phyloP scores from a whole-genome alignment of 2,797 vertebrate genomes.

The Siniperca undulata region DNA sequence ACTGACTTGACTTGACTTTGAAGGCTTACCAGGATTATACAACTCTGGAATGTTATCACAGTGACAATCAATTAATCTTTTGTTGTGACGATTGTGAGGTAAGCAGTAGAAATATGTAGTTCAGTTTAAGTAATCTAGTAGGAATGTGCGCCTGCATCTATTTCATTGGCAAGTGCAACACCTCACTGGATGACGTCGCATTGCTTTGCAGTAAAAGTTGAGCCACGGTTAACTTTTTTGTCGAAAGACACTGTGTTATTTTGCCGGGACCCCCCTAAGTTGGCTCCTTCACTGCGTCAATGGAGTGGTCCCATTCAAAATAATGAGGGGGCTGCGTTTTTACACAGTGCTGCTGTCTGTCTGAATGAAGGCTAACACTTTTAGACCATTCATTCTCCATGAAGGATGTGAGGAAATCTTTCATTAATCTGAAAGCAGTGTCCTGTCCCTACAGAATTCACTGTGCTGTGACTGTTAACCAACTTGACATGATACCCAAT shows the following conservation, averaged over 20 bases:
- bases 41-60: too few species aligned
- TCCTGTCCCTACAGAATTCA: neutral
- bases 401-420: neutral
- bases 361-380: neutral
- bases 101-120: too few species aligned
- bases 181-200: too few species aligned
- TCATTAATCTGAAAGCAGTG: slow-evolving; percentile 37
- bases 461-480: neutral
- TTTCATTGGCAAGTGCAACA: too few species aligned
- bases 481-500: slow-evolving; percentile 27
- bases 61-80: too few species aligned
- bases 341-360: neutral
- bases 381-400: neutral
- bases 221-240: too few species aligned
- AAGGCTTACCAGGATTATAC: too few species aligned
- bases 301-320: neutral
- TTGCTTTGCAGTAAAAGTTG: too few species aligned
- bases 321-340: neutral
- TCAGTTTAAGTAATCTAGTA: too few species aligned
- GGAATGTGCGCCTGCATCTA: too few species aligned
- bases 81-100: too few species aligned
- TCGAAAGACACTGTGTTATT: neutral
- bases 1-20: too few species aligned
- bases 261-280: neutral
- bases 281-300: neutral